Evolutionary conservation across 2,797 vertebrate genomes (phyloP), one percentile per base, ranked within the genome.

Genomic region (Xiphorhynchus erythropygius): DNA sequence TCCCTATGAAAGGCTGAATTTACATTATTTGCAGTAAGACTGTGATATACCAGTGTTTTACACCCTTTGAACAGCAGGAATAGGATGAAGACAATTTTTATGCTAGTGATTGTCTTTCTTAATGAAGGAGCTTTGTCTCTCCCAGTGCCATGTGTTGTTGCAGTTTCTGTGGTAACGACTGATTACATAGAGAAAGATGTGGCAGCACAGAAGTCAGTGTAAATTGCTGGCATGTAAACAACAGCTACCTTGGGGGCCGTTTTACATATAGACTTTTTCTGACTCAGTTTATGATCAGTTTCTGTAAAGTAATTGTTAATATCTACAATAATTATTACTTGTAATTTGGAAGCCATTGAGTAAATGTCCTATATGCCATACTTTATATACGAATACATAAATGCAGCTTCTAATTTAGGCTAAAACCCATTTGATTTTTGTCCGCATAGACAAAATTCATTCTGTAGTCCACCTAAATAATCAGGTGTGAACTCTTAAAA

Each of bases 111-210:
- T 92, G 65, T 55, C 86, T 91, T 42, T 84, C 75, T 88, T 95
- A 89, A 90, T 84, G 88, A 95, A 94, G 87, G 59, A 94, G 68
- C 46, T 87, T 71, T 89, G 74, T 81, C 80, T 91, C 76, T 81
- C 35, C 57, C 9, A 8, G 63, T 57, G 49, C 68, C 3, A 18
- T 10, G 85, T 91, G 92, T 70, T 79, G 73, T 70, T 94, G 92
- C 92, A 62, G 94, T 97, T 97, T 96, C 97, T 96, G 96, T 97
- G 93, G 97, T 88, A 96, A 97, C 84, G 0, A 79, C 81, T 62
- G 82, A 79, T 83, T 92, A 80, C 83, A 76, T 3, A 49, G 56
- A 60, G 81, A 75, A 85, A 60, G 70, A 64, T 59, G 44, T 21
- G 41, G 82, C 18, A 7, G 76, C 90, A 67, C 19, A 60, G 81